Evolutionary conservation across 2,797 vertebrate species (phyloP).

Genomic region (Perodicticus potto): DNA sequence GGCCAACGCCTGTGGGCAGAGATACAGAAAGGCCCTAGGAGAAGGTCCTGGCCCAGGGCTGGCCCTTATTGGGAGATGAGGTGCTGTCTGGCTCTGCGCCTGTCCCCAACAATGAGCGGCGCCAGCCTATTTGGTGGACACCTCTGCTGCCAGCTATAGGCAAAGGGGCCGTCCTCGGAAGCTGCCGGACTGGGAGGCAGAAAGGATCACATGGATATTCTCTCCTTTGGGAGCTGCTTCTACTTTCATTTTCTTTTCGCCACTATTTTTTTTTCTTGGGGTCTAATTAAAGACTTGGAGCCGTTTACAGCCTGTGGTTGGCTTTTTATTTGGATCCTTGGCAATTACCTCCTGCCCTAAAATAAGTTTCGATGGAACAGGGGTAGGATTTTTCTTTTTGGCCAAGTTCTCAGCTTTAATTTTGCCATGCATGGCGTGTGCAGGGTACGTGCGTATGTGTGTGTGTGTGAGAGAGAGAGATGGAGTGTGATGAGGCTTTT

Average conservation of each 20-base stretch:
- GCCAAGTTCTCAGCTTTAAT: slow-evolving; percentile 76
- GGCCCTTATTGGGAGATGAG: background rate
- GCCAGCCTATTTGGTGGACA: background rate
- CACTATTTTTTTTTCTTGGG: slow-evolving; percentile 82
- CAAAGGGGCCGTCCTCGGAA: background rate
- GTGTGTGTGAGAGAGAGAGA: background rate
- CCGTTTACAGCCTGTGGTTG: slow-evolving; percentile 87
- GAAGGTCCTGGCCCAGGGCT: background rate
- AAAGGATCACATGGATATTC: background rate
- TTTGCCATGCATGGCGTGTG: background rate
- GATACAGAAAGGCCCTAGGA: background rate
- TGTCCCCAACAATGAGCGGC: background rate
- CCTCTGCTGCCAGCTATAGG: background rate
- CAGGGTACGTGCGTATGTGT: too few species aligned
- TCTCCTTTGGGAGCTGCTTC: slow-evolving; percentile 80
- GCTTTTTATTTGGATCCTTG: slow-evolving; percentile 89
- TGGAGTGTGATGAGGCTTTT: background rate
- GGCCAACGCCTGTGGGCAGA: background rate
- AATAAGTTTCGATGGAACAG: slow-evolving; percentile 86
- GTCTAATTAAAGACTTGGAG: slow-evolving; percentile 89
- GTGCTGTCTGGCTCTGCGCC: background rate
- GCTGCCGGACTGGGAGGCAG: slow-evolving; percentile 55
- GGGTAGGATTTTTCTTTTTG: slow-evolving; percentile 77
- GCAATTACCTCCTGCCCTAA: slow-evolving; percentile 88
- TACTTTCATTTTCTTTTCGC: slow-evolving; percentile 85